These are phyloP conservation scores for Chaetodon trifascialis DNA, from an alignment of 2,113 vertebrate genomes.

Conservation along the genomic window DNA sequence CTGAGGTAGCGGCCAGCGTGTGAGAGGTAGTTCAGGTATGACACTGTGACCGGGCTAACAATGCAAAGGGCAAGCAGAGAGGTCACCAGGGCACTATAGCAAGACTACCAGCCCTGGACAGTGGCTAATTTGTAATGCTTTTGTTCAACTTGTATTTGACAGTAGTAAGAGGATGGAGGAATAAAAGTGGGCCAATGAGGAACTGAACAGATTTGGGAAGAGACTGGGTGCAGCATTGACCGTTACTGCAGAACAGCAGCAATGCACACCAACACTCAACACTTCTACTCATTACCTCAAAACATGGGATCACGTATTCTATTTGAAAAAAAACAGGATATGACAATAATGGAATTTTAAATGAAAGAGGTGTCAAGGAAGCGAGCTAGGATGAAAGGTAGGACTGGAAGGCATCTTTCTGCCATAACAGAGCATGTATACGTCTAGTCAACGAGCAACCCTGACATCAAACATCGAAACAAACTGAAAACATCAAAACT, in stretches of 20 bases:
- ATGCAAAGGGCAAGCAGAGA: not conserved
- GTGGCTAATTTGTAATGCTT: not conserved
- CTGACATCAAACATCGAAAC: conserved; percentile 68
- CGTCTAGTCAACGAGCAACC: conserved; percentile 51
- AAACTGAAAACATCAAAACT: conserved; percentile 68
- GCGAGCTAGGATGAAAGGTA: conserved; percentile 51
- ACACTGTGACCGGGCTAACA: not conserved
- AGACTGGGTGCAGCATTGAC: not conserved
- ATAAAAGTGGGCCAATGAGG: not conserved
- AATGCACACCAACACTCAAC: not conserved
- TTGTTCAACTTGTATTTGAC: not conserved
- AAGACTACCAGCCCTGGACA: not conserved
- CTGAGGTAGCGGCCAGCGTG: conserved; percentile 22
- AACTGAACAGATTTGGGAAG: not conserved
- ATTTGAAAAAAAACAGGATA: not conserved
- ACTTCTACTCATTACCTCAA: not conserved
- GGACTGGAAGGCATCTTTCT: conserved; percentile 52
- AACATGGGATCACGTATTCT: conserved; percentile 6
- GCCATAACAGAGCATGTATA: conserved; percentile 49
- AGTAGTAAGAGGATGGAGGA: not conserved
- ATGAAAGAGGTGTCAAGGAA: conserved; percentile 49
- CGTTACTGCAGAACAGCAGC: fast-evolving
- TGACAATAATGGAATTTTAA: conserved; percentile 52
- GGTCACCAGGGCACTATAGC: not conserved
- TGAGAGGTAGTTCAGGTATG: not conserved